Evolutionary conservation across 2,888 invertebrate genomes (phyloP).

Genomic region (Drosophila merina): DNA sequence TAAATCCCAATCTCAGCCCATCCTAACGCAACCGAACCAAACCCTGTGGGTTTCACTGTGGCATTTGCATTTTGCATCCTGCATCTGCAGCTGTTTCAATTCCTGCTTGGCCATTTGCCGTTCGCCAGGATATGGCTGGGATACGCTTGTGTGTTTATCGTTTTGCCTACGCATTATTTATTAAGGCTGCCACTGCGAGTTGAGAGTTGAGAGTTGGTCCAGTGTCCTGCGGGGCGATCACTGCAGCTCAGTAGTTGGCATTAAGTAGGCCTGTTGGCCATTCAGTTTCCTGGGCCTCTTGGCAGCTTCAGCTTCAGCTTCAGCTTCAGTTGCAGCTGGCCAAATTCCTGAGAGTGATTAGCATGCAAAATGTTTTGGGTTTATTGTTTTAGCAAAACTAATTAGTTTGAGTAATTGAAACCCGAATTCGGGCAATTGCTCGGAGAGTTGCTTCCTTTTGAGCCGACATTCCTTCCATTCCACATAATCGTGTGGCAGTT

Average conservation of each 20-base stretch:
- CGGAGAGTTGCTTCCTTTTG: constrained; percentile 3
- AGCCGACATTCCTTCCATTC: not conserved
- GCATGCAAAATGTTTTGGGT: constrained; percentile 63
- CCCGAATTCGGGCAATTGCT: constrained; percentile 41
- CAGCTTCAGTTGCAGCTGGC: constrained; percentile 63
- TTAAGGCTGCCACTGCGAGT: constrained; percentile 43
- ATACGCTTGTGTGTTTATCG: constrained; percentile 67
- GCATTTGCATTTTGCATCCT: constrained; percentile 55
- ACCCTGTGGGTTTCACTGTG: constrained; percentile 7
- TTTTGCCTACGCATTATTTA: constrained; percentile 76
- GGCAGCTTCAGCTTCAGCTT: not conserved
- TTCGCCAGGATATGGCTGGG: constrained; percentile 19
- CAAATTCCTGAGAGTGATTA: constrained; percentile 54
- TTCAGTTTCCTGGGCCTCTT: not conserved
- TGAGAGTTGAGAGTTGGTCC: constrained; percentile 1
- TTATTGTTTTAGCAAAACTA: constrained; percentile 74
- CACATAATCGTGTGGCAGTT: not conserved
- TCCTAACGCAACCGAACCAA: not conserved
- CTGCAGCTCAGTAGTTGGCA: constrained; percentile 32
- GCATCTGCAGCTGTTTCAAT: constrained; percentile 29
- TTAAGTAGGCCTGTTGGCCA: constrained; percentile 52
- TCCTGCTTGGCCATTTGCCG: constrained; percentile 44
- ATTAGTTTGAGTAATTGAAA: constrained; percentile 73
- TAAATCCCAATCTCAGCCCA: constrained; percentile 13
- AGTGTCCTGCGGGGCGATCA: constrained; percentile 19